These are phyloP conservation scores for Anguilla japonica DNA, from an alignment of 2,113 vertebrate genomes.

Conservation along the genomic window DNA sequence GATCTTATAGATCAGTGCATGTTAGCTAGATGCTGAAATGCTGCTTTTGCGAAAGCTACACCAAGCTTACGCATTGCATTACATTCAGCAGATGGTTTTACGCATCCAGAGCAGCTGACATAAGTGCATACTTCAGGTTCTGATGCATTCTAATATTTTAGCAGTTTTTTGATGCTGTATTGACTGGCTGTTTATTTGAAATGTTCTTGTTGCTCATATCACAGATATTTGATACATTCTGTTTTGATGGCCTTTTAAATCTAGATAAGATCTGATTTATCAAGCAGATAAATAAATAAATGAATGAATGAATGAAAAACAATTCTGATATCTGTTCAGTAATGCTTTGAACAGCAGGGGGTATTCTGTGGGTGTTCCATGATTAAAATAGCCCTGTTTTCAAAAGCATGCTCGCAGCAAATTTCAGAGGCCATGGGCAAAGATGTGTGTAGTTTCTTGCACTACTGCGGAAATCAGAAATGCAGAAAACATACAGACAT, in stretches of 20 bases:
- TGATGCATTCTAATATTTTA: neutral
- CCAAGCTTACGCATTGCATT: too few relatives aligned
- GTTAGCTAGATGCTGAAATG: too few relatives aligned
- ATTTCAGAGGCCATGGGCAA: neutral
- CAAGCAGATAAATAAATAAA: neutral
- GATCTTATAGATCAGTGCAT: too few relatives aligned
- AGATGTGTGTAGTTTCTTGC: neutral
- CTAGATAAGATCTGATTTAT: neutral
- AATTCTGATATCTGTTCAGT: neutral
- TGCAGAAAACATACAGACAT: neutral
- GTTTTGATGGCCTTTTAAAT: neutral
- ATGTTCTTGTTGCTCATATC: neutral
- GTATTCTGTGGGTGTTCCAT: neutral
- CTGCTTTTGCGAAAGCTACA: too few relatives aligned
- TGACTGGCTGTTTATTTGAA: neutral
- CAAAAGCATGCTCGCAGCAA: too few relatives aligned
- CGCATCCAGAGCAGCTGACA: too few relatives aligned
- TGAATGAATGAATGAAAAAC: too few relatives aligned
- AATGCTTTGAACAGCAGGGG: neutral
- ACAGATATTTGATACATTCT: neutral
- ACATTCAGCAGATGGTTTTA: too few relatives aligned
- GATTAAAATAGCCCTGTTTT: neutral
- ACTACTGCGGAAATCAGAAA: neutral
- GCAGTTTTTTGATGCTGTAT: neutral
- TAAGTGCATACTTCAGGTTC: too few relatives aligned